phyloP scores from a whole-genome alignment of 1,140 invertebrate species.

The Drosophila nasuta region DNA sequence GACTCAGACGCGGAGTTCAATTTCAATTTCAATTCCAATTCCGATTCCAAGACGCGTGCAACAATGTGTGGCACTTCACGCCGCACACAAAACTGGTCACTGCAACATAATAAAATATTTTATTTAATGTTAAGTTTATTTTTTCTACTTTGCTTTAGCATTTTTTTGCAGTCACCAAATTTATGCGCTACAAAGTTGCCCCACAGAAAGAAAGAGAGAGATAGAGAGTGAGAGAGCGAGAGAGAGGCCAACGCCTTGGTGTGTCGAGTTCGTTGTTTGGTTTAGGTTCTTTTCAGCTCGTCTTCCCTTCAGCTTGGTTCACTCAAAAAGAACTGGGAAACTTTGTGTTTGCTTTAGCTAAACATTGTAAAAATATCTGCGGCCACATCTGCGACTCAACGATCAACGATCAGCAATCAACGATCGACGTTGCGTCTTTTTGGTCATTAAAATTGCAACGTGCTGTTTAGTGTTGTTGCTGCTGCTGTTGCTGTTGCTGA shows the following conservation, averaged over 20 bases:
- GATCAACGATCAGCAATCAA: conserved; percentile 72
- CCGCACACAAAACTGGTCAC: conserved; percentile 60
- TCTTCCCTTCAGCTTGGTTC: conserved; percentile 3
- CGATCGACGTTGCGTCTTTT: conserved; percentile 57
- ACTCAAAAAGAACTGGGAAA: conserved; percentile 23
- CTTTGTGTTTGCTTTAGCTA: conserved; percentile 77
- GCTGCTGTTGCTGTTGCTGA: conserved; percentile 26
- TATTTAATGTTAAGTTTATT: conserved; percentile 83
- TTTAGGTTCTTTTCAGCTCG: conserved; percentile 21
- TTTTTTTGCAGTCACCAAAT: conserved; percentile 68
- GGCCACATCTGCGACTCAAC: conserved; percentile 65
- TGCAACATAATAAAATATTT: conserved; percentile 84
- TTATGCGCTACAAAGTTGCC: conserved; percentile 70
- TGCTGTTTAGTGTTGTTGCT: conserved; percentile 77
- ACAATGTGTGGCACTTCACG: conserved; percentile 70
- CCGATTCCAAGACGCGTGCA: conserved; percentile 46
- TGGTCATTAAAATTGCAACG: conserved; percentile 82
- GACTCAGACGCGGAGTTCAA: conserved; percentile 15
- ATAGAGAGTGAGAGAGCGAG: neutral
- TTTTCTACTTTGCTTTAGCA: conserved; percentile 3
- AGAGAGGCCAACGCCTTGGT: conserved; percentile 14
- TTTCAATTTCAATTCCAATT: conserved; percentile 28
- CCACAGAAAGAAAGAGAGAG: conserved; percentile 2
- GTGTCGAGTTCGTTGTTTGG: conserved; percentile 47
- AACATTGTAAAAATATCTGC: conserved; percentile 81